phyloP scores from a whole-genome alignment of 2,797 vertebrate genomes.

The Lagodon rhomboides region DNA sequence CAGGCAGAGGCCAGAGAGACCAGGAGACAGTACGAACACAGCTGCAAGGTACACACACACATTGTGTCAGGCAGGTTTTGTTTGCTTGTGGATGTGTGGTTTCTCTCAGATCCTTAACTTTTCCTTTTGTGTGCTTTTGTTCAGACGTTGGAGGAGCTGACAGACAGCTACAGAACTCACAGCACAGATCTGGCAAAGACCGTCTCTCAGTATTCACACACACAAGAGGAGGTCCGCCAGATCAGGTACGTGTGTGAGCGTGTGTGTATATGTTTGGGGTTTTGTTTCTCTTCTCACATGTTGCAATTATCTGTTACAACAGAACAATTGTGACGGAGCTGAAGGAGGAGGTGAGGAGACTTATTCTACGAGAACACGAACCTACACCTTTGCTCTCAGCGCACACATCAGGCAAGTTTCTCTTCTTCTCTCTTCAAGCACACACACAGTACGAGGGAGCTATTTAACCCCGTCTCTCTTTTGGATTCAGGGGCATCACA shows the following conservation, averaged over 20 bases:
- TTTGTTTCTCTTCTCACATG: conserved; percentile 6
- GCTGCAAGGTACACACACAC: conserved; percentile 78
- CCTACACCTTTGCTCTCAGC: conserved; percentile 51
- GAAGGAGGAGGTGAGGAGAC: conserved; percentile 83
- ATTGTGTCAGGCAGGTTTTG: neutral
- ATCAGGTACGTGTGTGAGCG: conserved; percentile 69
- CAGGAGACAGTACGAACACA: conserved; percentile 81
- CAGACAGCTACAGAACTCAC: conserved; percentile 81
- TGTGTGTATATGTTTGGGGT: neutral
- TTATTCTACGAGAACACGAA: conserved; percentile 68
- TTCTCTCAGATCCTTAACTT: conserved; percentile 41
- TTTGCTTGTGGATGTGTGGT: conserved; percentile 40
- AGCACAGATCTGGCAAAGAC: conserved; percentile 79
- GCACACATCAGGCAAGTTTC: conserved; percentile 65
- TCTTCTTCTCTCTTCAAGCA: neutral
- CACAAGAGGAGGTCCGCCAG: conserved; percentile 75
- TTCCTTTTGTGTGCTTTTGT: conserved; percentile 44
- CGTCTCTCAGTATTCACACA: conserved; percentile 76
- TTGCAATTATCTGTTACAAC: conserved; percentile 31
- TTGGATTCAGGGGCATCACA: conserved; percentile 53
- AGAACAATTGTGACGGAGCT: conserved; percentile 83
- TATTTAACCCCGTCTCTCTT: neutral
- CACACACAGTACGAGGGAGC: neutral
- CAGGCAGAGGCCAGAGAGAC: conserved; percentile 85
- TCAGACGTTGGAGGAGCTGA: conserved; percentile 85